Base-by-base conservation (phyloP, 2,113 vertebrate genomes). In the Syngnathus floridae region DNA sequence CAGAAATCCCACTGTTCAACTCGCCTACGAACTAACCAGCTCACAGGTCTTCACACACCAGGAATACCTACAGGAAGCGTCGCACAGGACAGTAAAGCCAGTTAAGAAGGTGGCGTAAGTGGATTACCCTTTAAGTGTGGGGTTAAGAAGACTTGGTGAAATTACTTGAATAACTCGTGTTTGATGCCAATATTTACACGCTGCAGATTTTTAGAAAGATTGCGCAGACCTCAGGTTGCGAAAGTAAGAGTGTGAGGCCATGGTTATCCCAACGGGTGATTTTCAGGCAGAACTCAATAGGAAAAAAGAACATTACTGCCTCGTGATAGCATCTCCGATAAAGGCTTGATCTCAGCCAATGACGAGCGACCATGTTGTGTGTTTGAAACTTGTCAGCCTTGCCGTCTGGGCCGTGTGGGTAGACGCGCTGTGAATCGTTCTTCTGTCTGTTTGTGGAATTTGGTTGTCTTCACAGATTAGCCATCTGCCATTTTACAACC, bases 391-490 rank as follows among this genome's bases (percentile, higher is more conserved):
- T 69, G 66, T 71, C 52, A 11, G 52, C 69, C 48, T 41, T 22
- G 2, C 19, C 68, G 74, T 62, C 61, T 61, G 60, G 21, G 11
- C 35, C 0, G 26, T 77, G 69, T 74, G 65, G 69, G 62, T 8
- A 31, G 68, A 43, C 58, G 22, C 46, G 70, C 21, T 35, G 41
- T 31, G 60, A 54, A 49, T 36, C 26, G 62, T 69, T 58, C 38
- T 43, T 65, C 63, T n/a, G 43, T 36, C 41, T 73, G 70, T 73
- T 19, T 38, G 65, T 62, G 37, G 54, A 17, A 78, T 71, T 74
- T 86, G 62, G 77, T 62, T 59, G 70, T 75, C 68, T 69, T 78
- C 67, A 65, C 70, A 84, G 84, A 90, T 92, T 89, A 90, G 79
- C 86, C 83, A 78, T 83, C 87, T 89, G 84, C 59, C 54, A 35